Evolutionary conservation across 2,888 invertebrate genomes (phyloP).

Genomic region (Campaea margaritaria): DNA sequence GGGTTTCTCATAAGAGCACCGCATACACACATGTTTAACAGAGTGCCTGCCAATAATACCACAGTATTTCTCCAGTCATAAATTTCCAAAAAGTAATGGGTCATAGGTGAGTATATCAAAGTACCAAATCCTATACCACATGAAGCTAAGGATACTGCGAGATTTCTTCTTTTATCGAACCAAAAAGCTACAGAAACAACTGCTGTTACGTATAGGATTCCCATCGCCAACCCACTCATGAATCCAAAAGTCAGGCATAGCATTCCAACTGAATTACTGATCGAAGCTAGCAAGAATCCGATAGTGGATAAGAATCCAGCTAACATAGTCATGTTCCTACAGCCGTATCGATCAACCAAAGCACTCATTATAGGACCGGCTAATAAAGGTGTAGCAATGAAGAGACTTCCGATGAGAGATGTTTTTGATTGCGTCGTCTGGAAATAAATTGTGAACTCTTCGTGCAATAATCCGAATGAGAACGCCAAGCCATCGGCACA

Average conservation of each 20-base stretch:
- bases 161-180: slow-evolving; percentile 94
- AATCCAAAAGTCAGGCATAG: slow-evolving; percentile 94
- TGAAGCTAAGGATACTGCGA: slow-evolving; percentile 94
- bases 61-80: slow-evolving; percentile 94
- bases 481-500: slow-evolving; percentile 97
- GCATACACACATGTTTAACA: slow-evolving; percentile 94
- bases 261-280: slow-evolving; percentile 89
- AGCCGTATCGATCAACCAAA: slow-evolving; percentile 93
- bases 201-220: slow-evolving; percentile 93
- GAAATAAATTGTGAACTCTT: slow-evolving; percentile 92
- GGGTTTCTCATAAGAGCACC: slow-evolving; percentile 95
- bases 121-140: slow-evolving; percentile 96
- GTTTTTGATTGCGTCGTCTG: slow-evolving; percentile 92
- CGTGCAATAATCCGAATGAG: slow-evolving; percentile 95
- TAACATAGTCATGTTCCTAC: slow-evolving; percentile 89
- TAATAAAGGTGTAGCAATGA: slow-evolving; percentile 94
- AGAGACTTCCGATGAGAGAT: slow-evolving; percentile 94
- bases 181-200: slow-evolving; percentile 96
- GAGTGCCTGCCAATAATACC: slow-evolving; percentile 90
- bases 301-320: slow-evolving; percentile 89
- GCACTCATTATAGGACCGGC: slow-evolving; percentile 94
- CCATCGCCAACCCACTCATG: slow-evolving; percentile 92
- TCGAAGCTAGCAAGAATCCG: slow-evolving; percentile 90
- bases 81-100: slow-evolving; percentile 88
- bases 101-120: slow-evolving; percentile 94